Conservation (phyloP, 2,113 vertebrate species). For the Mormyrus lacerda region DNA sequence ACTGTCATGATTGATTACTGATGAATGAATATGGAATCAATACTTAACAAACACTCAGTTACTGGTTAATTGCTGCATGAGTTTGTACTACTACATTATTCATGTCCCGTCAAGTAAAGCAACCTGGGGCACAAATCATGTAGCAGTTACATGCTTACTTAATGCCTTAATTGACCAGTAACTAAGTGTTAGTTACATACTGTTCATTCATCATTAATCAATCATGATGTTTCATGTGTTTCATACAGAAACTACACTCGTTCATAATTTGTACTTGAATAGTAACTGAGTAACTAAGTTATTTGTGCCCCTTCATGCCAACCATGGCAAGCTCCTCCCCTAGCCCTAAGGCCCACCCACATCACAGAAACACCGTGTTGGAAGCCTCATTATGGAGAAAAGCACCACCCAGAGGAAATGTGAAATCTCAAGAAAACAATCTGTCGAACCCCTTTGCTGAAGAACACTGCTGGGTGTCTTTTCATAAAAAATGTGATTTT, state of each 20-base stretch:
- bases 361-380: background rate
- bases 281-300: background rate
- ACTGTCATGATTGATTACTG: too few relatives aligned
- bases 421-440: slow-evolving; percentile 6
- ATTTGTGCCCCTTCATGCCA: background rate
- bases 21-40: too few relatives aligned
- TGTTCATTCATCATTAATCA: background rate
- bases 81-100: too few relatives aligned
- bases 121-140: background rate
- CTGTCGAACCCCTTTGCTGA: background rate
- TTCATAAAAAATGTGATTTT: background rate
- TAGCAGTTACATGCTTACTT: background rate
- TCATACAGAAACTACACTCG: background rate
- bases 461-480: slow-evolving; percentile 19
- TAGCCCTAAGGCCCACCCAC: background rate
- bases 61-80: too few relatives aligned
- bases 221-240: background rate
- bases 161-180: background rate
- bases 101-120: too few relatives aligned
- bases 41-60: too few relatives aligned
- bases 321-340: background rate
- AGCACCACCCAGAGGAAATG: slow-evolving; percentile 16
- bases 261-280: background rate
- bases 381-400: slow-evolving; percentile 19
- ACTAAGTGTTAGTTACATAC: background rate